phyloP scores from a whole-genome alignment of 2,888 invertebrate species.

The Pharmacophagus antenor region DNA sequence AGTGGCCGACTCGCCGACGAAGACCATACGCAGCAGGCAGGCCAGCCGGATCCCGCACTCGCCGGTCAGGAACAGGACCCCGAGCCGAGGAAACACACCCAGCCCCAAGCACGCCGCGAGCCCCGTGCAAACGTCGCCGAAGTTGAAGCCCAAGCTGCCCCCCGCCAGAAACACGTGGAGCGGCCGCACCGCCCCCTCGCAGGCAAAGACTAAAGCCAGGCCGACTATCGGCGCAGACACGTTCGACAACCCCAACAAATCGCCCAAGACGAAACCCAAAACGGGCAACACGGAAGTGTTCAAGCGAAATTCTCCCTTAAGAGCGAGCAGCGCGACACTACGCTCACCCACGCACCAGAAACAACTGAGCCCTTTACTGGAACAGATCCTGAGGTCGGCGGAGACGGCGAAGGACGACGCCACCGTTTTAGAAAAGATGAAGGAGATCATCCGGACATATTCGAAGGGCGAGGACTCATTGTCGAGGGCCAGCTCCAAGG shows the following conservation, averaged over 20 bases:
- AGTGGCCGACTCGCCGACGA: constrained; percentile 59
- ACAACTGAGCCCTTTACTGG: constrained; percentile 83
- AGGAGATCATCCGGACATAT: constrained; percentile 80
- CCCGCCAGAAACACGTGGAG: constrained; percentile 87
- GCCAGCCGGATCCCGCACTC: constrained; percentile 73
- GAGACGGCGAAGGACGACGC: constrained; percentile 87
- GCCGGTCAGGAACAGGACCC: constrained; percentile 61
- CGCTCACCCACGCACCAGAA: constrained; percentile 83
- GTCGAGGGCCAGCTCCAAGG: constrained; percentile 75
- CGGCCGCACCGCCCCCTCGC: constrained; percentile 79
- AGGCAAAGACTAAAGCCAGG: constrained; percentile 61
- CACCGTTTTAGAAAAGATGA: constrained; percentile 87
- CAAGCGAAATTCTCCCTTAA: constrained; percentile 75
- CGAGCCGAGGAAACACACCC: constrained; percentile 68
- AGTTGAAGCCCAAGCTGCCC: constrained; percentile 64
- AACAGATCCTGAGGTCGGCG: constrained; percentile 87
- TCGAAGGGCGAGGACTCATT: constrained; percentile 72
- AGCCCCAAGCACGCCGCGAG: constrained; percentile 65
- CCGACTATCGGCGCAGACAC: constrained; percentile 69
- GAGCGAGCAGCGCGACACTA: constrained; percentile 71
- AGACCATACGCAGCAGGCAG: constrained; percentile 65
- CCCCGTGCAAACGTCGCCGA: constrained; percentile 67
- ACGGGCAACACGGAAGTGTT: constrained; percentile 65
- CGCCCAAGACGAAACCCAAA: constrained; percentile 77
- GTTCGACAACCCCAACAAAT: constrained; percentile 81